A percentile compares a stretch with the other conserved stretches of the same genome.
phyloP scores from a whole-genome alignment of 2,113 vertebrate species.

The Scytalopus superciliaris region DNA sequence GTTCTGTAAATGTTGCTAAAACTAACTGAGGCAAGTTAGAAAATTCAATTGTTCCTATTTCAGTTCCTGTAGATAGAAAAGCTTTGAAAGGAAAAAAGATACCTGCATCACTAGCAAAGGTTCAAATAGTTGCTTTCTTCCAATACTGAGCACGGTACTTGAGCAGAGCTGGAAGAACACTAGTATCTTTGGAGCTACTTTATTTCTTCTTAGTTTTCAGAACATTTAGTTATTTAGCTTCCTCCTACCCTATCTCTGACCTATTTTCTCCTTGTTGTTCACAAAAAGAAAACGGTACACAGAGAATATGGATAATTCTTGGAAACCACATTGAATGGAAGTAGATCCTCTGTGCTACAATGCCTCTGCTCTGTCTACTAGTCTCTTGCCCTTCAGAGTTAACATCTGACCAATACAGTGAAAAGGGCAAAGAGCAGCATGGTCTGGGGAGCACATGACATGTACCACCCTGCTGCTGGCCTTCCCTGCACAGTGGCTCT shows the following conservation, averaged over 20 bases:
- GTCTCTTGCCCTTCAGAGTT: not conserved
- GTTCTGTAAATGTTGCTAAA: not conserved
- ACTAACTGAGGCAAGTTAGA: not conserved
- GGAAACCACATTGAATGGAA: not conserved
- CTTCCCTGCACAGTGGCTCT: rapidly evolving
- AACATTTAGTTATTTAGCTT: not conserved
- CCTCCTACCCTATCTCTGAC: rapidly evolving
- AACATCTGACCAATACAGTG: not conserved
- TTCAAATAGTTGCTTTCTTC: not conserved
- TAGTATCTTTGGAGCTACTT: not conserved
- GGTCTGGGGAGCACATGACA: not conserved
- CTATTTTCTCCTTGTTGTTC: not conserved
- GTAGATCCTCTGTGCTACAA: not conserved
- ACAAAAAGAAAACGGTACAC: not conserved
- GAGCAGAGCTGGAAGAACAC: not conserved
- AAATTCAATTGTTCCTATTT: not conserved
- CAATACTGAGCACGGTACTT: not conserved
- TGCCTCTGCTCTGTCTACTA: not conserved
- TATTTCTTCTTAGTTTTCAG: not conserved
- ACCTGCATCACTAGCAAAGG: not conserved
- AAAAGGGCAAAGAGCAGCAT: not conserved
- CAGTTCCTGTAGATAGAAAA: not conserved
- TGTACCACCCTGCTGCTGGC: not conserved
- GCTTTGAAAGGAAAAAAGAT: not conserved
- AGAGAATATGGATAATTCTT: not conserved